phyloP scores from a whole-genome alignment of 2,797 vertebrate species.

The Malacoraja senta region DNA sequence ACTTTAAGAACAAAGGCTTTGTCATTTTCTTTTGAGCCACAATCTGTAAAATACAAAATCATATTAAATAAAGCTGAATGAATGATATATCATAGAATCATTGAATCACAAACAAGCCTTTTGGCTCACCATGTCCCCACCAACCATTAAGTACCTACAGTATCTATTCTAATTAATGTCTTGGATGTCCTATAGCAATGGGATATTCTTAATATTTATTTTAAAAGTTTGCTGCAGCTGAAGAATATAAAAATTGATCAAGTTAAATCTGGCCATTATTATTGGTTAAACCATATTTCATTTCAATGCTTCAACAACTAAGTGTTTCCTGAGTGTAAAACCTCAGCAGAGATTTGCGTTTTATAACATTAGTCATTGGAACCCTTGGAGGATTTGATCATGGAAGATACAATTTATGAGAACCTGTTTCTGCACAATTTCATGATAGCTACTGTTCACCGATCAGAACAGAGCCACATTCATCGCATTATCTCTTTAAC shows the following conservation, averaged over 20 bases:
- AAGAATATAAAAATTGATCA: background rate
- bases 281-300: background rate
- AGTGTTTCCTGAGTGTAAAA: background rate
- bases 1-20: constrained; percentile 79
- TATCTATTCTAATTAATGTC: too few relatives aligned
- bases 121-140: too few relatives aligned
- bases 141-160: too few relatives aligned
- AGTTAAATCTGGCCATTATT: background rate
- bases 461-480: background rate
- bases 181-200: too few relatives aligned
- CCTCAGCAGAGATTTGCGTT: background rate
- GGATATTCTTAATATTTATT: background rate
- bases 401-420: background rate
- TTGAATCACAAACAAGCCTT: too few relatives aligned
- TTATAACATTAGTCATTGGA: background rate
- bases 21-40: constrained; percentile 89
- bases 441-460: background rate
- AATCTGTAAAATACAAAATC: constrained; percentile 62
- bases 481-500: background rate
- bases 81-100: too few relatives aligned
- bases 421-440: background rate
- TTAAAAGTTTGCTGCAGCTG: background rate
- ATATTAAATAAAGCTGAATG: constrained; percentile 12
- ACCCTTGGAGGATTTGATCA: background rate
- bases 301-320: background rate